These are phyloP conservation scores for Falcunculus frontatus DNA, from an alignment of 2,113 vertebrate genomes.

Conservation along the genomic window DNA sequence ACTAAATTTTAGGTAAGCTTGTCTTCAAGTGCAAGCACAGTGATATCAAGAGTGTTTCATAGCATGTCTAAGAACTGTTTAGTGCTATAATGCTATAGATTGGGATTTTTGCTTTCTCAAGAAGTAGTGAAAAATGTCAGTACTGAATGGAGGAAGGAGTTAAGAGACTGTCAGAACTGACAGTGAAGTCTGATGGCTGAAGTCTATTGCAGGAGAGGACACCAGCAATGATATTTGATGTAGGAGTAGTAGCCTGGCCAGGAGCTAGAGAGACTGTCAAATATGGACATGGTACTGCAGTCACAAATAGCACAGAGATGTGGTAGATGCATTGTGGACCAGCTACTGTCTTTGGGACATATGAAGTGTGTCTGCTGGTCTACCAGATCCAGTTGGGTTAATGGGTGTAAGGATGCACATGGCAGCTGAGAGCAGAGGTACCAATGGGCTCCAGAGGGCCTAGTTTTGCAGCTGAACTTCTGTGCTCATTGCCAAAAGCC, in stretches of 20 bases:
- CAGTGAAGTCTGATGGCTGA: not conserved
- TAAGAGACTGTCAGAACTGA: not conserved
- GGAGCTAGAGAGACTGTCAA: not conserved
- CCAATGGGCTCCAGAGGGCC: not conserved
- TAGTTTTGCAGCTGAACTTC: not conserved
- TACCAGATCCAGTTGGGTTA: not conserved
- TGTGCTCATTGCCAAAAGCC: conserved; percentile 3
- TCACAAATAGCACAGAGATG: not conserved
- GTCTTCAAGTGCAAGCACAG: not conserved
- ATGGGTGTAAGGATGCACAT: not conserved
- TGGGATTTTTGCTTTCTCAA: not conserved
- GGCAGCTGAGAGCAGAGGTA: not conserved
- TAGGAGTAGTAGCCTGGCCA: not conserved
- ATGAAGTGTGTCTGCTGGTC: not conserved
- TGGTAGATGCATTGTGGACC: not conserved
- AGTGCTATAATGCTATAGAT: not conserved
- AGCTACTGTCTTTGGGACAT: not conserved
- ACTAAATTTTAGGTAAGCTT: not conserved
- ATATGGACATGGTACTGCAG: not conserved
- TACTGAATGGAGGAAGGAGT: not conserved
- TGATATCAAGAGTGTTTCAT: not conserved
- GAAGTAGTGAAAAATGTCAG: not conserved
- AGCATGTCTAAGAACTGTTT: not conserved
- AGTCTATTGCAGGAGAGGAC: not conserved
- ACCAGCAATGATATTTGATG: not conserved